Evolutionary conservation across 2,888 invertebrate species (phyloP).

Genomic region (Amphipoea oculea): DNA sequence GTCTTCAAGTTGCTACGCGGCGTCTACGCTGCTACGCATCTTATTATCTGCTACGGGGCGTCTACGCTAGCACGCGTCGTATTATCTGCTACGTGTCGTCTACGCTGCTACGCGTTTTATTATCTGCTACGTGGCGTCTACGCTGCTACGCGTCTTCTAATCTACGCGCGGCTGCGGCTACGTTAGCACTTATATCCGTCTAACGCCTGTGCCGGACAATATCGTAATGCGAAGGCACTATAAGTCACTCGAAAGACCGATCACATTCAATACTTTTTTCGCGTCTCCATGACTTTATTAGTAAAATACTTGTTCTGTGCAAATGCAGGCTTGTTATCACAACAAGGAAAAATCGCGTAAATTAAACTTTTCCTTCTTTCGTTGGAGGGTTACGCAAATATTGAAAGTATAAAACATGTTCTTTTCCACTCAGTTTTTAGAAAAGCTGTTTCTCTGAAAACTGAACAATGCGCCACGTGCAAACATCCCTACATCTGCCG

Average conservation of each 20-base stretch:
- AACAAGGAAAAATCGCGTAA: neutral
- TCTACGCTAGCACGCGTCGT: neutral
- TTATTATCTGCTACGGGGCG: neutral
- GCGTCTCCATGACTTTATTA: neutral
- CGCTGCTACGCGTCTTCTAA: neutral
- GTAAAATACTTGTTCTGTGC: neutral
- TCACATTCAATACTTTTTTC: neutral
- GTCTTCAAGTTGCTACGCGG: neutral
- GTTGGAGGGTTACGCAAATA: neutral
- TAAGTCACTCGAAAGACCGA: constrained; percentile 29
- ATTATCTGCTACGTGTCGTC: neutral
- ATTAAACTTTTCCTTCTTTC: neutral
- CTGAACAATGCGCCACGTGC: neutral
- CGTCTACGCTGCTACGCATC: neutral
- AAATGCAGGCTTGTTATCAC: neutral
- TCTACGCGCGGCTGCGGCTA: neutral
- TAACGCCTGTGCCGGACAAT: neutral
- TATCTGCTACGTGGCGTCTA: neutral
- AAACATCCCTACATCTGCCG: neutral
- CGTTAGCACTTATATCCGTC: no score
- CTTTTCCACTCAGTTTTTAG: neutral
- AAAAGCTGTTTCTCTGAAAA: neutral
- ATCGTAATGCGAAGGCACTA: neutral
- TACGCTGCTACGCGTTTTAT: neutral
- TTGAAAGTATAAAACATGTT: neutral